These are phyloP conservation scores for Penaeus vannamei DNA, from an alignment of 1,140 invertebrate species.

Conservation along the genomic window DNA sequence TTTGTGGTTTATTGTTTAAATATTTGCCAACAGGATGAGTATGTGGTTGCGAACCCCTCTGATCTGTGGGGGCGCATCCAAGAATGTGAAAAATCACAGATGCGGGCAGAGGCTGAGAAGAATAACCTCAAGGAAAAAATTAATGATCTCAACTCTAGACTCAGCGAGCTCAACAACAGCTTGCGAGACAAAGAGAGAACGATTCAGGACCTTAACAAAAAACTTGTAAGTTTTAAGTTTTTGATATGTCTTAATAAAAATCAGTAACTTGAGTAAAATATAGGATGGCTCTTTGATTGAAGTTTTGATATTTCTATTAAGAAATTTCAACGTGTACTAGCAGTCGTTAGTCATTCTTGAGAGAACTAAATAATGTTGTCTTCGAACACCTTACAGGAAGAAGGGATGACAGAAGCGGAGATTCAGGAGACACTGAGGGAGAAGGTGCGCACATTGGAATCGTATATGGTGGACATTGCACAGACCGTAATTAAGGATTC, in stretches of 20 bases:
- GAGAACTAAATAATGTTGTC: not conserved
- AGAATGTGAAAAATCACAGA: conserved; percentile 65
- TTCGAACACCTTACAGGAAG: conserved; percentile 47
- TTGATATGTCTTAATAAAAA: not conserved
- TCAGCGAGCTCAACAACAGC: conserved; percentile 60
- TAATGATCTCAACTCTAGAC: conserved; percentile 62
- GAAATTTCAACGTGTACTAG: no score
- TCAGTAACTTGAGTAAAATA: no score
- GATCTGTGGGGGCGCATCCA: conserved; percentile 67
- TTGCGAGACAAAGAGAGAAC: conserved; percentile 60
- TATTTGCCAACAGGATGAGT: conserved; percentile 51
- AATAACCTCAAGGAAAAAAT: conserved; percentile 65
- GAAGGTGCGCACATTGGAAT: conserved; percentile 66
- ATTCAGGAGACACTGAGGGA: conserved; percentile 65
- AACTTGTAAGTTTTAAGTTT: conserved; percentile 54
- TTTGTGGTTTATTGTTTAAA: no score
- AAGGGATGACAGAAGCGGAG: conserved; percentile 67
- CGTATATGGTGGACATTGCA: conserved; percentile 67
- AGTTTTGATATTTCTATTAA: no score
- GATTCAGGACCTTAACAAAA: conserved; percentile 65
- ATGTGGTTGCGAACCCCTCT: conserved; percentile 59
- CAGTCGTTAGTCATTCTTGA: no score
- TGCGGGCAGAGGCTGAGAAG: conserved; percentile 65
- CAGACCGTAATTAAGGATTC: conserved; percentile 67
- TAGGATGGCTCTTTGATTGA: no score